Conservation (phyloP, 2,888 invertebrate genomes). For the Oscheius sp. region DNA sequence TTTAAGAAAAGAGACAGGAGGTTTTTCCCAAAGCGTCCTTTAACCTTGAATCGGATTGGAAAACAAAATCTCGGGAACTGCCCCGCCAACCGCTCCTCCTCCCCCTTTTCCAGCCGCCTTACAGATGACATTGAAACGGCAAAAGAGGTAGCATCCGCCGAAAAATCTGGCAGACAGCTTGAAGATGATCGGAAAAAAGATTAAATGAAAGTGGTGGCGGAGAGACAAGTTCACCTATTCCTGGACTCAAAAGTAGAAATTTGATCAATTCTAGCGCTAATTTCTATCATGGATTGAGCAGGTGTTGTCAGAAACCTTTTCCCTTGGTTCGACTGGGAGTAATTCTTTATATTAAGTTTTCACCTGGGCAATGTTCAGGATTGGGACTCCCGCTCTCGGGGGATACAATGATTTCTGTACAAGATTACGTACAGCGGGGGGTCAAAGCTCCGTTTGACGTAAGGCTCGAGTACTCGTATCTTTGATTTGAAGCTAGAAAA, state of each 20-base stretch:
- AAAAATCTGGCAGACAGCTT: conserved; percentile 30
- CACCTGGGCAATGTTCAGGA: conserved; percentile 18
- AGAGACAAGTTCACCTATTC: neutral
- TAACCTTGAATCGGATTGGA: conserved; percentile 31
- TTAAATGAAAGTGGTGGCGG: too few relatives aligned
- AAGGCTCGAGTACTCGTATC: too few relatives aligned
- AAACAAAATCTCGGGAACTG: conserved; percentile 34
- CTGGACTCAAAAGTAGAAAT: neutral
- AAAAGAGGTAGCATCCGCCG: conserved; percentile 2
- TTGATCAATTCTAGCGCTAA: conserved; percentile 9
- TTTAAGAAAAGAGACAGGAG: neutral
- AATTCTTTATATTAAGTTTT: conserved; percentile 7
- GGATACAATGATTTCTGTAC: too few relatives aligned
- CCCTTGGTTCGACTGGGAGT: conserved; percentile 21
- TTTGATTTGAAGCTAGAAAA: too few relatives aligned
- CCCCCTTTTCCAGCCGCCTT: conserved; percentile 29
- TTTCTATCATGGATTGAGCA: conserved; percentile 22
- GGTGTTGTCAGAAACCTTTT: conserved; percentile 16
- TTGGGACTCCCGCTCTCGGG: neutral
- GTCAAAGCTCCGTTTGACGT: too few relatives aligned
- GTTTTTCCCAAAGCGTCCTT: conserved; percentile 29
- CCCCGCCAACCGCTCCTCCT: conserved; percentile 15
- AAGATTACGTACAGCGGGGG: too few relatives aligned
- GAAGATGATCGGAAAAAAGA: conserved; percentile 22
- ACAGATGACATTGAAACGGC: conserved; percentile 31